Percentiles rank a stretch among this genome's conserved stretches.
Conservation (phyloP, 2,888 invertebrate genomes). For the Leucoma salicis region DNA sequence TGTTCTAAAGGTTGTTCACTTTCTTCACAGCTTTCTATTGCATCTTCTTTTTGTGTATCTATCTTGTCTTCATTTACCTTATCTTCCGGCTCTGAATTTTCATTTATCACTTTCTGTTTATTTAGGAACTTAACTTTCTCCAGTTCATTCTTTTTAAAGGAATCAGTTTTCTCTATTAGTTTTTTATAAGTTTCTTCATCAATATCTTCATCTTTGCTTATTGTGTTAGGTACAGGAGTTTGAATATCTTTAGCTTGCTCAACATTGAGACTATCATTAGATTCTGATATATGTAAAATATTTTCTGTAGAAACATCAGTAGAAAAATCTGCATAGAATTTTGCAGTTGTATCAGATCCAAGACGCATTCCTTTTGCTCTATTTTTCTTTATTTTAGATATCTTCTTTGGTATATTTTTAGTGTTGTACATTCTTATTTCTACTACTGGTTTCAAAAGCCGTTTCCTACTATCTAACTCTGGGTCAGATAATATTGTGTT, state of each 20-base stretch:
- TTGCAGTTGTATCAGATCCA: conserved; percentile 79
- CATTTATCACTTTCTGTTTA: conserved; percentile 73
- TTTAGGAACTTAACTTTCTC: conserved; percentile 76
- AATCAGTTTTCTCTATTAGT: conserved; percentile 78
- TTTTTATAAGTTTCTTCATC: conserved; percentile 75
- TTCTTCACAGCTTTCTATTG: conserved; percentile 58
- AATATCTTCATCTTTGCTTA: conserved; percentile 72
- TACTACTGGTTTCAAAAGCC: conserved; percentile 55
- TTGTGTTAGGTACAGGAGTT: conserved; percentile 44
- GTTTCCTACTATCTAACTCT: conserved; percentile 59
- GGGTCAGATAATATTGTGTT: conserved; percentile 60
- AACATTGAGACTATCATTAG: conserved; percentile 82
- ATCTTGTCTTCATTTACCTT: conserved; percentile 44
- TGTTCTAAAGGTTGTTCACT: conserved; percentile 85
- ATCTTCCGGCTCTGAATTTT: conserved; percentile 68
- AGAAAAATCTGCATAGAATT: conserved; percentile 85
- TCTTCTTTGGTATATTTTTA: conserved; percentile 87
- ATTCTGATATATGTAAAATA: conserved; percentile 84
- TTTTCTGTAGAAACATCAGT: conserved; percentile 84
- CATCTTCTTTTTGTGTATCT: conserved; percentile 40
- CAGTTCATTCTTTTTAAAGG: conserved; percentile 77
- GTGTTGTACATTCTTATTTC: conserved; percentile 85
- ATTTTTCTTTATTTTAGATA: conserved; percentile 86
- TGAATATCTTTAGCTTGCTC: conserved; percentile 54
- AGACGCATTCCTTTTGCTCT: conserved; percentile 80